Conservation (phyloP, 2,888 invertebrate species). For the Brenthis daphne region DNA sequence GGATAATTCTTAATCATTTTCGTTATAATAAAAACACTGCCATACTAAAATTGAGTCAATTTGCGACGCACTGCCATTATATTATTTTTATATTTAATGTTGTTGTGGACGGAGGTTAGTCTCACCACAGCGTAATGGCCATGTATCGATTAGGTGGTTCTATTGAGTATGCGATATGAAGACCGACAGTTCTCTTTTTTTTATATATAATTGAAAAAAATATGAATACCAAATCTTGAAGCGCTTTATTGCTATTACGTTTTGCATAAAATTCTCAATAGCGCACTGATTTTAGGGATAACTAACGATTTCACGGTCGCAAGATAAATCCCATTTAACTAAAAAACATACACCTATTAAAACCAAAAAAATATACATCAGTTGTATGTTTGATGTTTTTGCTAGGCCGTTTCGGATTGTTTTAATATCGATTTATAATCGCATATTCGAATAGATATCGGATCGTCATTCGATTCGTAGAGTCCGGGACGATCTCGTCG, state of each 20-base stretch:
- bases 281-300: background rate
- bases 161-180: slow-evolving; percentile 32
- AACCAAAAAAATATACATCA: background rate
- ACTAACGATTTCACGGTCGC: background rate
- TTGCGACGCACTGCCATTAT: slow-evolving; percentile 42
- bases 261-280: background rate
- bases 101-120: slow-evolving; percentile 33
- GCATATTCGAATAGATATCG: slow-evolving; percentile 47
- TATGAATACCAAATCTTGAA: background rate
- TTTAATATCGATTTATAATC: slow-evolving; percentile 28
- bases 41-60: slow-evolving; percentile 36
- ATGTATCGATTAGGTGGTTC: slow-evolving; percentile 17
- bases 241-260: background rate
- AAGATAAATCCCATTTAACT: background rate
- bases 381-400: background rate
- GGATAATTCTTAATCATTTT: background rate
- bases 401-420: background rate
- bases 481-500: slow-evolving; percentile 54
- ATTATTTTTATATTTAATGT: slow-evolving; percentile 26
- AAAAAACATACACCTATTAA: background rate
- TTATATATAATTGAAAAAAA: slow-evolving; percentile 7
- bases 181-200: slow-evolving; percentile 13
- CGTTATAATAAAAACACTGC: slow-evolving; percentile 36
- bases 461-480: slow-evolving; percentile 43
- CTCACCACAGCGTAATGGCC: slow-evolving; percentile 33